These are phyloP conservation scores for Micromussa lordhowensis DNA, from an alignment of 92 coral and sea anemone species.

Conservation along the genomic window DNA sequence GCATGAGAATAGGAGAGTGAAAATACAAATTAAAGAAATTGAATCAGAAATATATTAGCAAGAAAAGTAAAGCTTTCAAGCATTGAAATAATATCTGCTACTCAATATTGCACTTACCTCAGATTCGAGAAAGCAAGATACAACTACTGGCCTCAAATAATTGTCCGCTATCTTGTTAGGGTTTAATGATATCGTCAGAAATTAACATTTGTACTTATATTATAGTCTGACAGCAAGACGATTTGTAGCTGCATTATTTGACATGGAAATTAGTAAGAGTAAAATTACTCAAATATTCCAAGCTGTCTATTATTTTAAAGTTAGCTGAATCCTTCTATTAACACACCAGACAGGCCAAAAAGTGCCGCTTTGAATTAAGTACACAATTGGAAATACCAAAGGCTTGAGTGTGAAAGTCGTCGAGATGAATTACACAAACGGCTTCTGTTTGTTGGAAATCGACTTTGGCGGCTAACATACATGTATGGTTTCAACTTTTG, in stretches of 20 bases:
- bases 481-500: not conserved
- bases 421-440: not conserved
- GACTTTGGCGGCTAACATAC: not conserved
- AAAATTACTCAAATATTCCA: not conserved
- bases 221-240: not conserved
- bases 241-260: not conserved
- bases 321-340: not conserved
- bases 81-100: no score
- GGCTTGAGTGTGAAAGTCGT: not conserved
- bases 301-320: not conserved
- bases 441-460: not conserved
- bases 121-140: no score
- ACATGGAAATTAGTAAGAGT: not conserved
- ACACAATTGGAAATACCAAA: not conserved
- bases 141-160: no score
- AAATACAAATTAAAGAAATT: no score
- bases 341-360: not conserved
- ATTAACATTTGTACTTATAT: no score
- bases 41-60: no score
- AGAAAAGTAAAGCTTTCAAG: no score
- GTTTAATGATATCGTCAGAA: no score
- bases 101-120: no score
- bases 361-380: not conserved
- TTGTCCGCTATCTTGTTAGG: no score
- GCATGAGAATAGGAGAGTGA: no score